Evolutionary conservation across 2,113 vertebrate species (phyloP), one percentile per base, ranked within the genome.

Genomic region (Hippocampus guttulatus): DNA sequence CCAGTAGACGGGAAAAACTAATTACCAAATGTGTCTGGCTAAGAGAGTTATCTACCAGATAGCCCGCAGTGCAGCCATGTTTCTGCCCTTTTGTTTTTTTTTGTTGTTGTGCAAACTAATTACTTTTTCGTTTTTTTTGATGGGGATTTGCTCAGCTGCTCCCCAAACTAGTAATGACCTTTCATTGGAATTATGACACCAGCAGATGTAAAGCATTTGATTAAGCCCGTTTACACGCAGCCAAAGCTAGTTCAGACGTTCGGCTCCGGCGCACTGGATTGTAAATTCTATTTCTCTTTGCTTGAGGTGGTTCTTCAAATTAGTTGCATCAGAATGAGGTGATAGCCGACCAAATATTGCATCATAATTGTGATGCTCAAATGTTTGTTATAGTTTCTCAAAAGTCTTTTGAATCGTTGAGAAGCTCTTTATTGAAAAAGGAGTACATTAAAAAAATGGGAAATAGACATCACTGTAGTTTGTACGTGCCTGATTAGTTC

Each of bases 1-100:
- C 88, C 89, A 91, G 87, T 78, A 84, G 89, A 91, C 83, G 86
- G 81, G 79, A 83, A 90, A 90, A 91, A 90, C 89, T 90, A 89
- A 91, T 90, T 91, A 91, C 82, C 66, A 90, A 89, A 84, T 75
- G 80, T 88, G 84, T 88, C 85, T 89, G 82, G 87, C 84, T 89
- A 87, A 89, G 81, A 89, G 88, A 89, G 84, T 91, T 91, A 91
- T 88, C 88, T 87, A 73, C 52, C 40, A 87, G 88, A 91, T 89
- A 88, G 85, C 87, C 89, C 38, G 82, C 84, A 89, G 88, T 88
- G 83, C 84, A 85, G 82, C 87, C 81, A 83, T 87, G 85, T 88
- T 88, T 83, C 88, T 86, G 85, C 74, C 87, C 83, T 86, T 89
- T 89, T 88, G 81, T 86, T 33, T 84, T 89, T 86, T 88, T 38